Evolutionary conservation across 2,888 invertebrate genomes (phyloP).

Genomic region (Prostheceraeus crozeri): DNA sequence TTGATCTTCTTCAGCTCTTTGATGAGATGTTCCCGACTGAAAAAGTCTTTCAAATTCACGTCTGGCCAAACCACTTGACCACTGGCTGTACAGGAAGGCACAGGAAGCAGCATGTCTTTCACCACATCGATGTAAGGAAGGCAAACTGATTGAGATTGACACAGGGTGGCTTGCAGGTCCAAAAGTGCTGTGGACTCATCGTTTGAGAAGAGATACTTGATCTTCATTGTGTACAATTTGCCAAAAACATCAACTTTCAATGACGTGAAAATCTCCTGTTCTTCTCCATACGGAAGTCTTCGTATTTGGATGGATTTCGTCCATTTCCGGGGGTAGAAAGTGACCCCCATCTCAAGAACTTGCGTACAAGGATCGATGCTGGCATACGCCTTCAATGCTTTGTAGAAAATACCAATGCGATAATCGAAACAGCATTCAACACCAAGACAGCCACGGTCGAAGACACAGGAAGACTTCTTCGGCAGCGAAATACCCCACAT

Average conservation of each 20-base stretch:
- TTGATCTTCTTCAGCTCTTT: background rate
- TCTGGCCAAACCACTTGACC: conserved; percentile 43
- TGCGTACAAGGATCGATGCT: conserved; percentile 43
- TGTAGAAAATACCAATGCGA: conserved; percentile 44
- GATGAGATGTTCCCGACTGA: background rate
- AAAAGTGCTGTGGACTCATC: conserved; percentile 40
- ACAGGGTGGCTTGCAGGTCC: conserved; percentile 42
- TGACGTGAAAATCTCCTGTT: conserved; percentile 41
- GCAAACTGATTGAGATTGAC: conserved; percentile 42
- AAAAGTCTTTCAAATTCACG: background rate
- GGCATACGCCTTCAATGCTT: conserved; percentile 43
- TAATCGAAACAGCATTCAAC: conserved; percentile 45
- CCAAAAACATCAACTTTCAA: conserved; percentile 43
- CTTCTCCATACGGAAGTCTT: too few species aligned
- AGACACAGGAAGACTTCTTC: conserved; percentile 43
- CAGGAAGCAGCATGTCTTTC: conserved; percentile 43
- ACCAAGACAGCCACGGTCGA: conserved; percentile 45
- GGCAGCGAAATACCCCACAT: conserved; percentile 42
- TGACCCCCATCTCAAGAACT: conserved; percentile 42
- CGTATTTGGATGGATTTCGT: conserved; percentile 38
- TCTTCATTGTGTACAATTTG: conserved; percentile 41
- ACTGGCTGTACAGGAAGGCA: conserved; percentile 42
- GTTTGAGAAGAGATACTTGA: conserved; percentile 39
- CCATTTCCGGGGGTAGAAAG: background rate
- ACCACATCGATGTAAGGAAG: conserved; percentile 42